A percentile compares a stretch with the other conserved stretches of the same genome.
Evolutionary conservation across 1,140 invertebrate species (phyloP).

Genomic region (Meloidogyne exigua): DNA sequence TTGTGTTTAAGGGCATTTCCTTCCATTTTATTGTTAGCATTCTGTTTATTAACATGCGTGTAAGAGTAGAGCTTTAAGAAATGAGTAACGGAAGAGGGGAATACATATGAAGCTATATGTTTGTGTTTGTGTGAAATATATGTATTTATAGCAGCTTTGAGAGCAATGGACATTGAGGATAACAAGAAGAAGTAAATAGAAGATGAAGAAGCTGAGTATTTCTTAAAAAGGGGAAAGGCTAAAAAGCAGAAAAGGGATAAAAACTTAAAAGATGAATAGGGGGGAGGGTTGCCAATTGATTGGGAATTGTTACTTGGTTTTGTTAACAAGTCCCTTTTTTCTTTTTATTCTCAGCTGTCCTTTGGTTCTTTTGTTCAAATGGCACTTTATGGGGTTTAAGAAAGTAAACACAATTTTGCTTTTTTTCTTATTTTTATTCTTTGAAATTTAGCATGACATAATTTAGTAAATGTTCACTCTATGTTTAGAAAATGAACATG

Average conservation of each 20-base stretch:
- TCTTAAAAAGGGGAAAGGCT: background rate
- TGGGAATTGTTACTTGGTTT: background rate
- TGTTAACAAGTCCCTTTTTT: background rate
- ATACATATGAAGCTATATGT: background rate
- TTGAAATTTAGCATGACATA: background rate
- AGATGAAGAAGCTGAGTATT: background rate
- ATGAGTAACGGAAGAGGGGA: background rate
- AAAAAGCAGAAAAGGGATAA: background rate
- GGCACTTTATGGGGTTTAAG: background rate
- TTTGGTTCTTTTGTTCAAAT: background rate
- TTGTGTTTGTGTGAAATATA: background rate
- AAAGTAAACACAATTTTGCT: background rate
- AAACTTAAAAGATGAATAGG: background rate
- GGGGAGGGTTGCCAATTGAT: background rate
- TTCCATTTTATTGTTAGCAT: background rate
- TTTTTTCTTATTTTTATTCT: constrained; percentile 2
- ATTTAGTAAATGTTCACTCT: too few species aligned
- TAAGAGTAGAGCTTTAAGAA: background rate
- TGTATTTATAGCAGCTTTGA: background rate
- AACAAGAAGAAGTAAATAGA: background rate
- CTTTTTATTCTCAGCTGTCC: background rate
- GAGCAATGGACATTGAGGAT: background rate
- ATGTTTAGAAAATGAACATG: too few species aligned
- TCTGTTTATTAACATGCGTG: background rate
- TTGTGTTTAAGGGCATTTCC: background rate